A percentile compares a stretch with the other conserved stretches of the same genome.
Evolutionary conservation across 1,140 invertebrate species (phyloP).

Genomic region (Ceratosolen fusciceps): DNA sequence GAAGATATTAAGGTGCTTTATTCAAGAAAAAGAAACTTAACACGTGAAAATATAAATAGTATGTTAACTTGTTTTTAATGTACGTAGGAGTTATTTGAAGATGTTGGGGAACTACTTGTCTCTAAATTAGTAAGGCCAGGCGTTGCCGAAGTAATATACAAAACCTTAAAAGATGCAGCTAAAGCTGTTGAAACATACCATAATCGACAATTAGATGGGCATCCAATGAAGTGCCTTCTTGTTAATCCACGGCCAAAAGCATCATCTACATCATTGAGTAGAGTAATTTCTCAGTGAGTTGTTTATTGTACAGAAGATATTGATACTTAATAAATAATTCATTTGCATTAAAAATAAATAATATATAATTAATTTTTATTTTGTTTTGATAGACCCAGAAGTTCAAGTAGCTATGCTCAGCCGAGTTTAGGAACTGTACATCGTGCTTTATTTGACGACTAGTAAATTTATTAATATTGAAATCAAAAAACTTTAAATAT

Average conservation of each 20-base stretch:
- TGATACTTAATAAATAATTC: background rate
- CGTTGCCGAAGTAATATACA: constrained; percentile 91
- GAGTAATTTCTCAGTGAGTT: constrained; percentile 65
- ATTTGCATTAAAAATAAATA: background rate
- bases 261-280: constrained; percentile 73
- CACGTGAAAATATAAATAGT: background rate
- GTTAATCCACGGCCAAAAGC: constrained; percentile 80
- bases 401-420: constrained; percentile 65
- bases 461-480: constrained; percentile 33
- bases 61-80: background rate
- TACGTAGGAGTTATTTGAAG: constrained; percentile 88
- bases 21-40: no score
- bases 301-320: background rate
- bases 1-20: constrained; percentile 85
- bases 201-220: constrained; percentile 89
- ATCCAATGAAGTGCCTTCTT: constrained; percentile 85
- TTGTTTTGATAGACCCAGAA: constrained; percentile 60
- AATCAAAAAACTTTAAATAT: constrained; percentile 28
- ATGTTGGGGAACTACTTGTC: constrained; percentile 87
- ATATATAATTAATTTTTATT: constrained; percentile 30
- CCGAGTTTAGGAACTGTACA: constrained; percentile 69
- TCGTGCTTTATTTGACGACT: constrained; percentile 68
- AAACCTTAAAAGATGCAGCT: constrained; percentile 86
- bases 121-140: constrained; percentile 88
- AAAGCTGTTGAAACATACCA: constrained; percentile 93